These are phyloP conservation scores for Poeciliopsis gracilis DNA, from an alignment of 2,797 vertebrate genomes.

Conservation along the genomic window DNA sequence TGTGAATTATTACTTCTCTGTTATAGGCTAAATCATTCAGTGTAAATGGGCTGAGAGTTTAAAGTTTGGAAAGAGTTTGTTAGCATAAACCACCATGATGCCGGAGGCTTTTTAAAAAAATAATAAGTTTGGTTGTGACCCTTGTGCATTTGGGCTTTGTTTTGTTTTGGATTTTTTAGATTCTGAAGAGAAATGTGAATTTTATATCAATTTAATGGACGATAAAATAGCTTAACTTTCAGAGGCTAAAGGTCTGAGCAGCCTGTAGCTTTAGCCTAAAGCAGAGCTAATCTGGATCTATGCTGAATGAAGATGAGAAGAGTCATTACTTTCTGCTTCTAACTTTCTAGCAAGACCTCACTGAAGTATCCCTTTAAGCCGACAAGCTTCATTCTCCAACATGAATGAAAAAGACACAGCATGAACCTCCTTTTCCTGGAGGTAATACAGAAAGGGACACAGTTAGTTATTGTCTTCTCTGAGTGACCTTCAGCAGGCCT, in stretches of 20 bases:
- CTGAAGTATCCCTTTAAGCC: constrained; percentile 11
- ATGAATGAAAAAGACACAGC: neutral
- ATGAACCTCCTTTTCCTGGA: neutral
- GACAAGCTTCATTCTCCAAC: constrained; percentile 14
- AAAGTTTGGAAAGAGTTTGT: neutral
- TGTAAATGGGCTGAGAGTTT: neutral
- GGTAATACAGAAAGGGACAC: neutral
- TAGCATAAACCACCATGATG: neutral
- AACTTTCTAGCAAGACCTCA: neutral
- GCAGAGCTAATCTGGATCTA: too few species aligned
- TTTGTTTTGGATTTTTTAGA: neutral
- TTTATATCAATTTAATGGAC: neutral
- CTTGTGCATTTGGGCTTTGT: neutral
- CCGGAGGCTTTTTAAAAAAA: neutral
- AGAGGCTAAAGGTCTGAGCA: neutral
- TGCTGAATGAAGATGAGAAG: neutral
- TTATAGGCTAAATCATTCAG: neutral
- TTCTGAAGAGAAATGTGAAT: neutral
- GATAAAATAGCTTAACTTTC: neutral
- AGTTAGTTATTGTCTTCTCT: constrained; percentile 1
- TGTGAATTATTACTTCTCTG: neutral
- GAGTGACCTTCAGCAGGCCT: constrained; percentile 19
- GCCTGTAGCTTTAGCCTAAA: neutral
- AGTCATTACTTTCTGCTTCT: neutral
- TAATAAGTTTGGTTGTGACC: neutral